Evolutionary conservation across 2,888 invertebrate species (phyloP).

Genomic region (Nomada lathburiana): DNA sequence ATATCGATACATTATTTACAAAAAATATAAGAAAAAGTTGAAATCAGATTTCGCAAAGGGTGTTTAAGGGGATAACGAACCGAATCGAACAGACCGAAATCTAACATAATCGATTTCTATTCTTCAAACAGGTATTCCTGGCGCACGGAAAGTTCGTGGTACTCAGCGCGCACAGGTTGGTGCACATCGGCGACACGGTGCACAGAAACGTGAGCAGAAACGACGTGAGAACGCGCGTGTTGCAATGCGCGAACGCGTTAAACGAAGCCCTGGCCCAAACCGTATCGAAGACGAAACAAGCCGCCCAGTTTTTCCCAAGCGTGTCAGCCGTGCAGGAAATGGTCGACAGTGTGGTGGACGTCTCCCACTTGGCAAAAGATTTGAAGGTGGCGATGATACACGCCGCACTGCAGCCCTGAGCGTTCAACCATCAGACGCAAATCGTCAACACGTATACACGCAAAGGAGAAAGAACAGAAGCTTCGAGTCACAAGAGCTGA

Average conservation of each 20-base stretch:
- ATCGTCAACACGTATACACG: background rate
- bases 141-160: constrained; percentile 98
- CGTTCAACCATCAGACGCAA: constrained; percentile 18
- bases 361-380: constrained; percentile 93
- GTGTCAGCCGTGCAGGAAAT: constrained; percentile 96
- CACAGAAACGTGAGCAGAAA: constrained; percentile 92
- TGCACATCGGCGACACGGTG: constrained; percentile 97
- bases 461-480: background rate
- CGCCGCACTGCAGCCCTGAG: constrained; percentile 86
- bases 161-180: constrained; percentile 96
- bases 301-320: constrained; percentile 96
- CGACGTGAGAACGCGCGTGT: constrained; percentile 90
- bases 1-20: too few species aligned
- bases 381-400: constrained; percentile 91
- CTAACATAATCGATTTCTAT: background rate
- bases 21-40: too few species aligned
- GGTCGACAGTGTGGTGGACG: constrained; percentile 95
- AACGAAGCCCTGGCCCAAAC: constrained; percentile 93
- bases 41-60: too few species aligned
- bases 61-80: too few species aligned
- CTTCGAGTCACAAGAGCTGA: constrained; percentile 20
- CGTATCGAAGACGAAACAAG: constrained; percentile 95
- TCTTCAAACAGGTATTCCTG: constrained; percentile 87
- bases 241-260: constrained; percentile 91
- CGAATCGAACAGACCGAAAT: too few species aligned